Percentiles rank a stretch among this genome's conserved stretches.
Evolutionary conservation across 1,140 invertebrate genomes (phyloP).

Genomic region (Bactericera cockerelli): DNA sequence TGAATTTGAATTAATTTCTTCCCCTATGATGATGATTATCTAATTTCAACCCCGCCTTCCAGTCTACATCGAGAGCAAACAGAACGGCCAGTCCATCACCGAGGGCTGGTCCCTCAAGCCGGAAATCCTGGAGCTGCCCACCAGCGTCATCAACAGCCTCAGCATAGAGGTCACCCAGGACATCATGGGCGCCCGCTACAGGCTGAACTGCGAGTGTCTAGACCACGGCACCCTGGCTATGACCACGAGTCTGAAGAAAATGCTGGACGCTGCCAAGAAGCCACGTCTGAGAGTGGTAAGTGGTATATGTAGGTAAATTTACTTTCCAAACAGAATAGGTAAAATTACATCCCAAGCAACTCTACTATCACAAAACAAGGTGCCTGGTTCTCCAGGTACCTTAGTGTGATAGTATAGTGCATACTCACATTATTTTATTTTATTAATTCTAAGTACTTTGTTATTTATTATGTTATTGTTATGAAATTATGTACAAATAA

Average conservation of each 20-base stretch:
- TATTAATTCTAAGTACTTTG: too few species aligned
- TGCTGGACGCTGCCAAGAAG: conserved; percentile 27
- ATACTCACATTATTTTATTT: too few species aligned
- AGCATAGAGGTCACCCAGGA: conserved; percentile 37
- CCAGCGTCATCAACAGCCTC: conserved; percentile 33
- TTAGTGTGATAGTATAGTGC: too few species aligned
- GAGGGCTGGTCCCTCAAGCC: not conserved
- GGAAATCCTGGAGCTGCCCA: conserved; percentile 21
- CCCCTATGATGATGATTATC: too few species aligned
- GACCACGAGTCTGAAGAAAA: conserved; percentile 33
- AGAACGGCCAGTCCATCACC: conserved; percentile 29
- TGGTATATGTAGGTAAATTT: too few species aligned
- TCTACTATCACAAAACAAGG: too few species aligned
- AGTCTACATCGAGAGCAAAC: conserved; percentile 43
- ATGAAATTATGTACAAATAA: too few species aligned
- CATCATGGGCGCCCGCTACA: conserved; percentile 33
- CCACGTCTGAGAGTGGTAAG: conserved; percentile 30
- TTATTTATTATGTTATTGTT: too few species aligned
- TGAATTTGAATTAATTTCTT: too few species aligned
- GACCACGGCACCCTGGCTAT: conserved; percentile 35
- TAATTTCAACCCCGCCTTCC: conserved; percentile 13
- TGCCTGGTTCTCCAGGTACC: too few species aligned
- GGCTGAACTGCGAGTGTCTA: conserved; percentile 40
- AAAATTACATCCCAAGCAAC: too few species aligned
- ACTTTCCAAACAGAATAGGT: too few species aligned